These are phyloP conservation scores for Xylocampa areola DNA, from an alignment of 2,888 invertebrate genomes.

Conservation along the genomic window DNA sequence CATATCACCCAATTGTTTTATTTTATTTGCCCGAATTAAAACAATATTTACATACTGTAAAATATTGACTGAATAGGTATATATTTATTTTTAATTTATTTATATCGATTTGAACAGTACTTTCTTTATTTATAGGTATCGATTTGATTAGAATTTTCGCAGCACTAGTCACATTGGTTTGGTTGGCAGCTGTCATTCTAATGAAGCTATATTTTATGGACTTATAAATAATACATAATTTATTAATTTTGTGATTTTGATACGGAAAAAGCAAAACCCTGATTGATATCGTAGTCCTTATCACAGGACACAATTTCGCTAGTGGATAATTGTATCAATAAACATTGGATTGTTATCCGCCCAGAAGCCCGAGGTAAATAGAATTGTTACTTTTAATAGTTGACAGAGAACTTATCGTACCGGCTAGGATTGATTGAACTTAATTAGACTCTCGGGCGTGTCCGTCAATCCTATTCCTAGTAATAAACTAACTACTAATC, in stretches of 20 bases:
- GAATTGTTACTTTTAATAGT: slow-evolving; percentile 3
- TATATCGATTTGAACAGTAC: too few relatives aligned
- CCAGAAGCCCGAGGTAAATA: slow-evolving; percentile 27
- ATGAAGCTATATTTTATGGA: too few relatives aligned
- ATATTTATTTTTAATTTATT: too few relatives aligned
- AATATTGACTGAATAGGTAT: too few relatives aligned
- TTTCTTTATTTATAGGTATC: too few relatives aligned
- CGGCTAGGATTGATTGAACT: slow-evolving; percentile 15
- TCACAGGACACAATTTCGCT: background rate
- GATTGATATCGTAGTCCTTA: background rate
- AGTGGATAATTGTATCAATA: background rate
- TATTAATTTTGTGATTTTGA: slow-evolving; percentile 7
- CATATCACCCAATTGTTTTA: too few relatives aligned
- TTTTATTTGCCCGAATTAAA: too few relatives aligned
- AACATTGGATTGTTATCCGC: slow-evolving; percentile 5
- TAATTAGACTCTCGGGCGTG: slow-evolving; percentile 30
- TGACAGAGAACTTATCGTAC: background rate
- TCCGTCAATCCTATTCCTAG: background rate
- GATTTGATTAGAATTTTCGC: too few relatives aligned
- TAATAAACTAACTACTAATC: background rate
- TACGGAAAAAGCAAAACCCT: background rate
- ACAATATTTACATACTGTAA: too few relatives aligned
- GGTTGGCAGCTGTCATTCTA: too few relatives aligned
- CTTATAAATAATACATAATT: too few relatives aligned
- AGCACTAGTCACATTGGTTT: too few relatives aligned